Percentiles rank a stretch among this genome's conserved stretches.
These are phyloP conservation scores for Ochropleura leucogaster DNA, from an alignment of 2,888 invertebrate species.

Conservation along the genomic window DNA sequence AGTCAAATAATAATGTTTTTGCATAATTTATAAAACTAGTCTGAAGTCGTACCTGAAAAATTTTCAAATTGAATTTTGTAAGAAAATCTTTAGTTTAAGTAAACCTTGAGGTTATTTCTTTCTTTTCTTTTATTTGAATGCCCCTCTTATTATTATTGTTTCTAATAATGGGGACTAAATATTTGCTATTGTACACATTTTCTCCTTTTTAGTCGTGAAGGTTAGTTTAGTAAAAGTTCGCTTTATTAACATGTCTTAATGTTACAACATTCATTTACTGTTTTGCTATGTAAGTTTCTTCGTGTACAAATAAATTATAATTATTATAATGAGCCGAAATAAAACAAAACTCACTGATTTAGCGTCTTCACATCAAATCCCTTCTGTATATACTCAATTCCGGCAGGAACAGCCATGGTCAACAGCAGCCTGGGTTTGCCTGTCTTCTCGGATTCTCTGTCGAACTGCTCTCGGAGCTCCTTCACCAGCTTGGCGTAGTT, in stretches of 20 bases:
- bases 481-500: constrained; percentile 97
- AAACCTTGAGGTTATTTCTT: constrained; percentile 25
- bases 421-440: constrained; percentile 94
- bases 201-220: neutral
- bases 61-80: neutral
- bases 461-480: constrained; percentile 97
- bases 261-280: no score
- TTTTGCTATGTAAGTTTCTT: no score
- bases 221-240: no score
- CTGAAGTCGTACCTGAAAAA: constrained; percentile 12
- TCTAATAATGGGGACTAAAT: neutral
- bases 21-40: neutral
- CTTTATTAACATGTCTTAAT: no score
- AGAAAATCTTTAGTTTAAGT: neutral
- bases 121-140: constrained; percentile 9
- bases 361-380: constrained; percentile 97
- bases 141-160: neutral
- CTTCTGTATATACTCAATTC: constrained; percentile 97
- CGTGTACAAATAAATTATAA: neutral
- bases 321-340: neutral
- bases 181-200: neutral
- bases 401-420: constrained; percentile 98
- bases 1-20: neutral
- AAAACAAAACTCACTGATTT: constrained; percentile 92
- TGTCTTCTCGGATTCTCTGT: constrained; percentile 95